These are phyloP conservation scores for Stramonita haemastoma DNA, from an alignment of 2,888 invertebrate genomes.

Conservation along the genomic window DNA sequence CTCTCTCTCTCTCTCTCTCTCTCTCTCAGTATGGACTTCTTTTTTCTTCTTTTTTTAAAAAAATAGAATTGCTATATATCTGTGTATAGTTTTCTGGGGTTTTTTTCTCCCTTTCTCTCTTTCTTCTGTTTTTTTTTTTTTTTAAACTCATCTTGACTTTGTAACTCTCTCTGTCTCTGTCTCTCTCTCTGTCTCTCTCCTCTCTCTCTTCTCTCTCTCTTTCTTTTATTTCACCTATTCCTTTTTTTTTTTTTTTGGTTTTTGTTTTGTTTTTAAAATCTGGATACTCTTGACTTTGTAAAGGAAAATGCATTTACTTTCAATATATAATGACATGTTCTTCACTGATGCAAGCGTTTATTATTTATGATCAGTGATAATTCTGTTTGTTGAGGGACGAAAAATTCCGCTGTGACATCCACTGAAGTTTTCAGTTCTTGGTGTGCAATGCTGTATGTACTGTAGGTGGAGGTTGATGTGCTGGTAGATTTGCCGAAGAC, in stretches of 20 bases:
- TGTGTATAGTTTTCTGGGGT: too few relatives aligned
- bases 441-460: constrained; percentile 23
- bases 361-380: constrained; percentile 9
- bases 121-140: background rate
- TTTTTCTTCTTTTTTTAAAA: too few relatives aligned
- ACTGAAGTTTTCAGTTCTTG: background rate
- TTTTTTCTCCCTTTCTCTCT: background rate
- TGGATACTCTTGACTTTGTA: background rate
- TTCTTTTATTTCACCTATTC: background rate
- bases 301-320: background rate
- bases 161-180: background rate
- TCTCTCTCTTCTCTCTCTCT: background rate
- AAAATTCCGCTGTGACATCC: background rate
- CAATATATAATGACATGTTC: background rate
- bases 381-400: background rate
- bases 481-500: constrained; percentile 4
- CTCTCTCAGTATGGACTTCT: background rate
- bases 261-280: background rate
- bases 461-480: constrained; percentile 11
- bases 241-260: background rate
- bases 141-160: too few relatives aligned
- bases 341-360: background rate
- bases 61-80: too few relatives aligned
- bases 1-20: background rate
- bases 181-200: background rate